Evolutionary conservation across 2,888 invertebrate genomes (phyloP).

Genomic region (Ophion ventricosus): DNA sequence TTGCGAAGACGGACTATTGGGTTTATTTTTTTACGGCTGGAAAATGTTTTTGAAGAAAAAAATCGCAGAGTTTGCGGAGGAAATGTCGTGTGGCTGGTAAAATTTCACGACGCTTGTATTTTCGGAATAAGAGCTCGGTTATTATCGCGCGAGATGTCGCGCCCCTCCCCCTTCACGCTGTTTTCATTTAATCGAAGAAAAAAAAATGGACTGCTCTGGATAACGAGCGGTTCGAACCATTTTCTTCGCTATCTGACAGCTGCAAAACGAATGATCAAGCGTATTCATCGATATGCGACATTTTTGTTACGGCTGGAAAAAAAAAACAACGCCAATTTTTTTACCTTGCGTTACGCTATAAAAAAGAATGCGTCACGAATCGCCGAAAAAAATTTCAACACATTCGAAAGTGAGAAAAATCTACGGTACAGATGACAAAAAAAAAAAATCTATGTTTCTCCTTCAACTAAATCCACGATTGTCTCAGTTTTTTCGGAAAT

Average conservation of each 20-base stretch:
- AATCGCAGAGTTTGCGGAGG: not conserved
- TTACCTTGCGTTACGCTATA: not conserved
- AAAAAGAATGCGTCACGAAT: not conserved
- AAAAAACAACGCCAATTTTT: not conserved
- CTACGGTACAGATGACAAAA: not conserved
- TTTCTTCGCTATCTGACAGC: not conserved
- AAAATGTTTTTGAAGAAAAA: not conserved
- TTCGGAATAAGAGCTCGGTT: not conserved
- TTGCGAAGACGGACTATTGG: not conserved
- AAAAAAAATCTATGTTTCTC: not conserved
- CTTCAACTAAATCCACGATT: not conserved
- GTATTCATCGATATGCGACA: not conserved
- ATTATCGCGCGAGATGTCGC: conserved; percentile 8
- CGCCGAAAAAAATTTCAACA: not conserved
- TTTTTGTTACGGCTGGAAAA: not conserved
- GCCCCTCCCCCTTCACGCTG: conserved; percentile 14
- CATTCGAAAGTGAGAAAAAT: not conserved
- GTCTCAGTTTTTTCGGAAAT: not conserved
- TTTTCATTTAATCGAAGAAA: not conserved
- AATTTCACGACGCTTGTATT: conserved; percentile 6
- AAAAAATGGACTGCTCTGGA: not conserved
- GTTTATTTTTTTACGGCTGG: not conserved
- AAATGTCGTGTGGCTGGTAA: not conserved
- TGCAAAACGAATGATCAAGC: not conserved
- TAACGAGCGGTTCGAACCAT: not conserved